Base-by-base conservation (phyloP, 1,140 invertebrate species). In the Aphaenogaster ashmeadi region DNA sequence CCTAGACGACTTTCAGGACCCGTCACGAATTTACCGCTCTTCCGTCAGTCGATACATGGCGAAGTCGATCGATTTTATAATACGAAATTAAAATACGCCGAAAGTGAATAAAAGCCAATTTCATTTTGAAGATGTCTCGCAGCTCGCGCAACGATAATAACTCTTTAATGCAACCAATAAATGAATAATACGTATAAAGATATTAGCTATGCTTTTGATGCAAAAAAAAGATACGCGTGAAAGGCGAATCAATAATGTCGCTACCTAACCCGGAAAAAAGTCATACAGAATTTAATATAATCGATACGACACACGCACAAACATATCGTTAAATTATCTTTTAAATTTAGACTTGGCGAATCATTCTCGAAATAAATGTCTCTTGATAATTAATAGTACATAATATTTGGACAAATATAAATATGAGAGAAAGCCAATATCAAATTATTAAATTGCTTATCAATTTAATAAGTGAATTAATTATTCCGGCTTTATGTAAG, bases 41-140 rank as follows among this genome's bases (percentile, higher is more conserved):
- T 50, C 41, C 81, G 54, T 33, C 60, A 41, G 18, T 47, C 44
- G 79, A 83, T 50, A 75, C 36, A 58, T 9, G 52, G 27, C 50
- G 38, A 58, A 60, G 41, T 21, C 81, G 56, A 78, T 85, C 38
- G 81, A 27, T 79, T 79, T 78, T 66, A 79, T 79, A 66, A 79
- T 13, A 21, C 60, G 18, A 41, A 50, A 66, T 79, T 66, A 79
- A 66, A 66, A 67, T 15, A 50, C 9, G 13, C 36, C 27, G 11
- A 50, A 66, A 79, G 71, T 47, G 58, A 66, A 44, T 67, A 50
- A 66, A 36, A 13, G 27, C 9, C 58, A 50, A 66, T 66, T 79
- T 66, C 9, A 66, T 79, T 66, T 27, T 11, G 54, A 27, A 41
- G 54, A 75, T 60, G 66, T 77, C 54, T 60, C 60, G 36, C 54